phyloP scores from a whole-genome alignment of 2,113 vertebrate genomes.

The Eidolon helvum region DNA sequence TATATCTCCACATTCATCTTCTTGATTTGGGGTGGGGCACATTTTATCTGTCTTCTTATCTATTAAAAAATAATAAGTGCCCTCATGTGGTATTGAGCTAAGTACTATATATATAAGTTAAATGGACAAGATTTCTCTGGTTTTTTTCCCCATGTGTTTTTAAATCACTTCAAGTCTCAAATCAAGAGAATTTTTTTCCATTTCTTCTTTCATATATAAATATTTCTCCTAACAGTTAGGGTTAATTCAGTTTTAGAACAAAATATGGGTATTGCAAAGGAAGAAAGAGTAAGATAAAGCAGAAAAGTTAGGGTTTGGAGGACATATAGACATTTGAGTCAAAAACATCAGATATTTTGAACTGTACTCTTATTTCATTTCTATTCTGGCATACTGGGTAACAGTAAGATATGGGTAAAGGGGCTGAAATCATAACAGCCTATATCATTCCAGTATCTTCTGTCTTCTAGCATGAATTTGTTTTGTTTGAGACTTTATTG shows the following conservation, averaged over 20 bases:
- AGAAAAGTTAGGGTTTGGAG: not conserved
- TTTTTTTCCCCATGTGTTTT: not conserved
- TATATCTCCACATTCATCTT: not conserved
- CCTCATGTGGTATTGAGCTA: not conserved
- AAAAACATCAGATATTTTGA: not conserved
- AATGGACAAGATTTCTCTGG: not conserved
- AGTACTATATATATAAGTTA: not conserved
- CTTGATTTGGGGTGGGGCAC: not conserved
- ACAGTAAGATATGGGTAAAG: not conserved
- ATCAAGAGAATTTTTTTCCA: not conserved
- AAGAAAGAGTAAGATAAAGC: not conserved
- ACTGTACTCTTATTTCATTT: not conserved
- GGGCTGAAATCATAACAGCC: not conserved
- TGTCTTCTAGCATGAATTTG: not conserved
- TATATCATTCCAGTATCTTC: not conserved
- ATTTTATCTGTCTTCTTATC: not conserved
- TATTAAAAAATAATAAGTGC: not conserved
- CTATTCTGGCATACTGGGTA: not conserved
- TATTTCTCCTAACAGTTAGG: not conserved
- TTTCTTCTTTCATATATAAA: constrained; percentile 13
- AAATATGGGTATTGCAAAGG: not conserved
- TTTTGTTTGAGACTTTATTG: not conserved
- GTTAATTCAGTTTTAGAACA: not conserved
- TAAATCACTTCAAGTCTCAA: not conserved
- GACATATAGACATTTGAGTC: not conserved